These are phyloP conservation scores for Euplexia lucipara DNA, from an alignment of 2,888 invertebrate genomes.

Conservation along the genomic window DNA sequence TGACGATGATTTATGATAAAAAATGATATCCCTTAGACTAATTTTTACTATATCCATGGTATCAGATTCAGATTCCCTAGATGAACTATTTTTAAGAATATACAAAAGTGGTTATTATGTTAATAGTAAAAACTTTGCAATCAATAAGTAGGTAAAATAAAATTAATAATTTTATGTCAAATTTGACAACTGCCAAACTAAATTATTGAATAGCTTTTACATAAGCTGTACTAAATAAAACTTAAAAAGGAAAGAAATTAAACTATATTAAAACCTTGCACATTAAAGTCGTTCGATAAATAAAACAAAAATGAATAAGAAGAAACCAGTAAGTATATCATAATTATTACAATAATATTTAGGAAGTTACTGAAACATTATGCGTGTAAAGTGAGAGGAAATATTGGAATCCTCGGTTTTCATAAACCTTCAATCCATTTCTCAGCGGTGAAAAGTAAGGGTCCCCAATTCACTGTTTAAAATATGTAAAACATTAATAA, in stretches of 20 bases:
- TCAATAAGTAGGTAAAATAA: not conserved
- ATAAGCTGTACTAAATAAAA: not conserved
- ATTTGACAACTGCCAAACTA: slow-evolving; percentile 12
- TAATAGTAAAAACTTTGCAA: not conserved
- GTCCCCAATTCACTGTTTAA: no score
- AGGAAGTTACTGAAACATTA: no score
- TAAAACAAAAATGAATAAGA: slow-evolving; percentile 31
- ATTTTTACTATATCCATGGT: no score
- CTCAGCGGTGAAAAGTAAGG: no score
- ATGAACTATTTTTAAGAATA: no score
- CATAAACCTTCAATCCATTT: no score
- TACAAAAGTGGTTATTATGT: not conserved
- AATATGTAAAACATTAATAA: no score
- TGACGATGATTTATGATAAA: no score
- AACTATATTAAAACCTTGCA: not conserved
- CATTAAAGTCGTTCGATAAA: not conserved
- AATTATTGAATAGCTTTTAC: not conserved
- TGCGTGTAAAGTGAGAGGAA: no score
- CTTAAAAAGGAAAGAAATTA: not conserved
- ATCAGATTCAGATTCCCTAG: no score
- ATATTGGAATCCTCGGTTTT: no score
- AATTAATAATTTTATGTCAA: slow-evolving; percentile 11
- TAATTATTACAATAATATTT: not conserved
- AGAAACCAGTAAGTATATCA: slow-evolving; percentile 15
- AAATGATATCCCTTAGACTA: no score